These are phyloP conservation scores for Silurus meridionalis DNA, from an alignment of 2,113 vertebrate genomes.

Conservation along the genomic window DNA sequence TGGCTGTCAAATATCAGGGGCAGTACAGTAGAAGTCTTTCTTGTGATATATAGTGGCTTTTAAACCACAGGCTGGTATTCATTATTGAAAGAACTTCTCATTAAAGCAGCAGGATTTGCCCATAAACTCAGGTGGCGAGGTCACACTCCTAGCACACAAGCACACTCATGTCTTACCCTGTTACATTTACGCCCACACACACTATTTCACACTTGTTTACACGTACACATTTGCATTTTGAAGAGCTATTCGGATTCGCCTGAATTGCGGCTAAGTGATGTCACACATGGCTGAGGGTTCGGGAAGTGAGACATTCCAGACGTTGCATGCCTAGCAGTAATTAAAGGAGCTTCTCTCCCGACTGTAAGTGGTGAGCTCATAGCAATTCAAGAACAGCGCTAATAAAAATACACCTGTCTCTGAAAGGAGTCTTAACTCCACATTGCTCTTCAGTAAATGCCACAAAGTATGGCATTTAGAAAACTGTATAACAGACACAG, in stretches of 20 bases:
- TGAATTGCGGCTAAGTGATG: slow-evolving; percentile 29
- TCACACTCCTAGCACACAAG: slow-evolving; percentile 55
- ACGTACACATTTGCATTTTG: not conserved
- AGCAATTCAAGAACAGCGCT: slow-evolving; percentile 79
- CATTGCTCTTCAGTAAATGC: too few species aligned
- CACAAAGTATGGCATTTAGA: too few species aligned
- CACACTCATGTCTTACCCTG: slow-evolving; percentile 44
- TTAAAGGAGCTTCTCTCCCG: slow-evolving; percentile 76
- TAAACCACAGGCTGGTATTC: slow-evolving; percentile 74
- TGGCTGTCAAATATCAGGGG: not conserved
- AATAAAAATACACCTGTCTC: slow-evolving; percentile 90
- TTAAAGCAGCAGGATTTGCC: slow-evolving; percentile 82
- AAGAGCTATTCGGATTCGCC: not conserved
- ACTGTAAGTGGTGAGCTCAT: slow-evolving; percentile 77
- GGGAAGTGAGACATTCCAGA: slow-evolving; percentile 24
- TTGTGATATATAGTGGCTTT: slow-evolving; percentile 73
- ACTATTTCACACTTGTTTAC: slow-evolving; percentile 29
- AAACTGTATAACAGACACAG: not conserved
- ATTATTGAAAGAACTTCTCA: slow-evolving; percentile 84
- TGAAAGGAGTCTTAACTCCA: slow-evolving; percentile 69
- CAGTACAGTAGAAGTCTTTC: not conserved
- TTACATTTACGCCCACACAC: not conserved
- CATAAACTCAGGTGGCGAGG: slow-evolving; percentile 78
- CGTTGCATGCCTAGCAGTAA: slow-evolving; percentile 75
- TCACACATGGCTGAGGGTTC: slow-evolving; percentile 8